A percentile compares a stretch with the other conserved stretches of the same genome.
Conservation (phyloP, 2,113 vertebrate genomes). For the Forbesichthys agassizii region DNA sequence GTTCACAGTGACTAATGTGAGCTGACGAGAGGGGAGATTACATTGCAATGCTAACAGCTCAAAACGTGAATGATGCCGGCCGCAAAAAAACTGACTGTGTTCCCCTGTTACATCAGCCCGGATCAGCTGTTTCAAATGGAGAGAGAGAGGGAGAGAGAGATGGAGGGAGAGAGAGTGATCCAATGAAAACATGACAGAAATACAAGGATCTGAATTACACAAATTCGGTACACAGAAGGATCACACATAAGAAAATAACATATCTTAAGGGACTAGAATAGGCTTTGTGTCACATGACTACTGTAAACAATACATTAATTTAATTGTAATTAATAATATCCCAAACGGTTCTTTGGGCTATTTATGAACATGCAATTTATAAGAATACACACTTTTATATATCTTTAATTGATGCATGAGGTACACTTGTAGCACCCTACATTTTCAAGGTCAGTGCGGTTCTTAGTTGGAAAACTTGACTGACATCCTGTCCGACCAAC, state of each 20-base stretch:
- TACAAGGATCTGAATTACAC: not conserved
- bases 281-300: not conserved
- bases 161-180: not conserved
- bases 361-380: too few species aligned
- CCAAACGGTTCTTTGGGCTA: too few species aligned
- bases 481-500: constrained; percentile 39
- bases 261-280: not conserved
- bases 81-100: constrained; percentile 47
- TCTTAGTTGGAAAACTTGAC: constrained; percentile 14
- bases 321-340: too few species aligned
- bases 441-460: constrained; percentile 42
- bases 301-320: too few species aligned
- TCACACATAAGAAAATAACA: constrained; percentile 16
- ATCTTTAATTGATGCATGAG: too few species aligned
- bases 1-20: constrained; percentile 75
- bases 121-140: constrained; percentile 56
- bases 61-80: constrained; percentile 62
- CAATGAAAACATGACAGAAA: not conserved
- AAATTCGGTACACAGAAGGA: not conserved
- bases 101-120: constrained; percentile 63
- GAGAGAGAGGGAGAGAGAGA: not conserved
- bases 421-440: constrained; percentile 10
- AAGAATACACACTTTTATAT: too few species aligned
- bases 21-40: constrained; percentile 76
- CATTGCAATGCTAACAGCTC: constrained; percentile 72